These are phyloP conservation scores for Antrozous pallidus DNA, from an alignment of 2,797 vertebrate genomes.

Conservation along the genomic window DNA sequence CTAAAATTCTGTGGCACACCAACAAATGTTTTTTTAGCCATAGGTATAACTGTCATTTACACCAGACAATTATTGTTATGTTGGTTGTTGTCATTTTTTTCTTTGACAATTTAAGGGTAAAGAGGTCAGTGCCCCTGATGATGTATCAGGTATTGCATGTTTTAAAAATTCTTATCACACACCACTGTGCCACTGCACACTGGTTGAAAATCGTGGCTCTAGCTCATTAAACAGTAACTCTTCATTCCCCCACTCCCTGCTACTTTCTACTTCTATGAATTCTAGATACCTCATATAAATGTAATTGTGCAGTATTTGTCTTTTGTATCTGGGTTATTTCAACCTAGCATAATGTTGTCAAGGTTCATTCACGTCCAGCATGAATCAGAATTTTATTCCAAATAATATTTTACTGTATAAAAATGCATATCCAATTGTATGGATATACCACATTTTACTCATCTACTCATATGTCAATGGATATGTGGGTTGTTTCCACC, in stretches of 20 bases:
- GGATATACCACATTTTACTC: background rate
- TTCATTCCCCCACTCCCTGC: background rate
- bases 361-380: accelerated
- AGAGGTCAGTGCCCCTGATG: background rate
- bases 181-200: no score
- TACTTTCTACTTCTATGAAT: background rate
- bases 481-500: background rate
- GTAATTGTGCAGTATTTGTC: background rate
- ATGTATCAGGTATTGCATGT: background rate
- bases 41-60: background rate
- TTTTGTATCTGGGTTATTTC: background rate
- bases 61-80: background rate
- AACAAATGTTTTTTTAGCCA: background rate
- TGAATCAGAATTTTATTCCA: background rate
- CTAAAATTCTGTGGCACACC: background rate
- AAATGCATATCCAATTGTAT: background rate
- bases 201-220: background rate
- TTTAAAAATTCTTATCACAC: background rate
- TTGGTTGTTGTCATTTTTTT: background rate
- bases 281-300: accelerated
- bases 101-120: background rate
- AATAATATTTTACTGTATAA: background rate
- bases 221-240: background rate
- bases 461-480: background rate
- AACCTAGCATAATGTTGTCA: background rate